Evolutionary conservation across 2,888 invertebrate species (phyloP).

Genomic region (Apodemia mormo): DNA sequence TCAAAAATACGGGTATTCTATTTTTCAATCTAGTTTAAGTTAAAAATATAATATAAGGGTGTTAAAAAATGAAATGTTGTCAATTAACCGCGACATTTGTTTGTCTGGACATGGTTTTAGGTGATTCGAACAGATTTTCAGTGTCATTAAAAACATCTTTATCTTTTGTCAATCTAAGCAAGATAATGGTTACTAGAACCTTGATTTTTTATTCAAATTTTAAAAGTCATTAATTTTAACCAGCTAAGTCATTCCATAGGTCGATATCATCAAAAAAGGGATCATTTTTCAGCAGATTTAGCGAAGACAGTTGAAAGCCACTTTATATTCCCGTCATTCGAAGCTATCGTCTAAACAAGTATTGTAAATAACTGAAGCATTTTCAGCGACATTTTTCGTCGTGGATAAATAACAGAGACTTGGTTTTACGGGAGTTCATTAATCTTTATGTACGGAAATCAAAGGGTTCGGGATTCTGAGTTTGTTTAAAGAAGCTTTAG

Average conservation of each 20-base stretch:
- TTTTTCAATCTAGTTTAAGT: too few species aligned
- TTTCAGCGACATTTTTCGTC: slow-evolving; percentile 10
- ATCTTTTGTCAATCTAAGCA: not conserved
- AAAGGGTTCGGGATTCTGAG: not conserved
- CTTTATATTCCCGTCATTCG: slow-evolving; percentile 18
- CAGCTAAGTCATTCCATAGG: slow-evolving; percentile 7
- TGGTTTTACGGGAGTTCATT: slow-evolving; percentile 4
- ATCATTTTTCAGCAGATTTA: slow-evolving; percentile 17
- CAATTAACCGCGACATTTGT: too few species aligned
- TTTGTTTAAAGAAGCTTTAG: not conserved
- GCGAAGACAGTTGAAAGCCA: slow-evolving; percentile 14
- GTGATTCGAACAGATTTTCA: not conserved
- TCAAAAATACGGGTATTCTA: too few species aligned
- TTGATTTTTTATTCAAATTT: slow-evolving; percentile 5
- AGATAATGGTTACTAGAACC: not conserved
- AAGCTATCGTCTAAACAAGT: slow-evolving; percentile 14
- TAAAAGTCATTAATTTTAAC: slow-evolving; percentile 12
- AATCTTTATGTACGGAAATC: slow-evolving; percentile 4
- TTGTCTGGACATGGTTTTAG: too few species aligned
- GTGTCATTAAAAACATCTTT: not conserved
- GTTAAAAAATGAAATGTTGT: too few species aligned
- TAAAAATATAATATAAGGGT: too few species aligned
- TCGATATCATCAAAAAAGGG: slow-evolving; percentile 16
- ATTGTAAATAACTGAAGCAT: slow-evolving; percentile 20
- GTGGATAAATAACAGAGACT: slow-evolving; percentile 17